Evolutionary conservation across 2,888 invertebrate genomes (phyloP).

Genomic region (Lepas anatifera): DNA sequence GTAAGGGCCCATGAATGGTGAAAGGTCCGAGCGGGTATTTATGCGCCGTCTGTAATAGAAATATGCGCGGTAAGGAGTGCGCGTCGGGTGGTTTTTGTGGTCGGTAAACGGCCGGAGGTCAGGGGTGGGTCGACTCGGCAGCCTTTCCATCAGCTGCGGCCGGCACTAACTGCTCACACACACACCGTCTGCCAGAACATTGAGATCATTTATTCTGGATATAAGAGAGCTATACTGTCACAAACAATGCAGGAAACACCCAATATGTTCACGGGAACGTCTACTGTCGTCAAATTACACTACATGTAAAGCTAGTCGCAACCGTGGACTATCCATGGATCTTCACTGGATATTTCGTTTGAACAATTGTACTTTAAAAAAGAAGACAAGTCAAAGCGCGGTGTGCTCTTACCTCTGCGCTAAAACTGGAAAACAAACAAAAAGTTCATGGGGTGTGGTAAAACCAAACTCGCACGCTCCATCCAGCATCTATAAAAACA

Average conservation of each 20-base stretch:
- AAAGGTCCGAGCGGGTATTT: slow-evolving; percentile 9
- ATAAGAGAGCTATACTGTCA: slow-evolving; percentile 2
- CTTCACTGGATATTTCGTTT: neutral
- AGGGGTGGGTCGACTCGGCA: neutral
- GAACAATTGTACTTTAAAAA: slow-evolving; percentile 11
- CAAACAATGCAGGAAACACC: neutral
- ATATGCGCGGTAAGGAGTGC: neutral
- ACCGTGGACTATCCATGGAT: neutral
- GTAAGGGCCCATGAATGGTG: slow-evolving; percentile 1
- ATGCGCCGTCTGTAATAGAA: slow-evolving; percentile 9
- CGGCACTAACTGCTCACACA: too few species aligned
- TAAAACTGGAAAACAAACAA: neutral
- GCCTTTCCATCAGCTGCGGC: neutral
- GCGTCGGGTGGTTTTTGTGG: neutral
- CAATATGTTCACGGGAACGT: slow-evolving; percentile 1
- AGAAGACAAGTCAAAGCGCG: neutral
- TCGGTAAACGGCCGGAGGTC: neutral
- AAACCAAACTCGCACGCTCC: neutral
- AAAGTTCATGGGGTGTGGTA: slow-evolving; percentile 11
- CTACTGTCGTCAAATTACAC: neutral
- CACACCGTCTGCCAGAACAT: neutral
- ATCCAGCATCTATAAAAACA: slow-evolving; percentile 3
- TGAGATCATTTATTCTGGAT: slow-evolving; percentile 12
- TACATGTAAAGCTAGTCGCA: slow-evolving; percentile 10
- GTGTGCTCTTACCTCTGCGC: neutral